Evolutionary conservation across 2,113 vertebrate genomes (phyloP).

Genomic region (Beaufortia kweichowensis): DNA sequence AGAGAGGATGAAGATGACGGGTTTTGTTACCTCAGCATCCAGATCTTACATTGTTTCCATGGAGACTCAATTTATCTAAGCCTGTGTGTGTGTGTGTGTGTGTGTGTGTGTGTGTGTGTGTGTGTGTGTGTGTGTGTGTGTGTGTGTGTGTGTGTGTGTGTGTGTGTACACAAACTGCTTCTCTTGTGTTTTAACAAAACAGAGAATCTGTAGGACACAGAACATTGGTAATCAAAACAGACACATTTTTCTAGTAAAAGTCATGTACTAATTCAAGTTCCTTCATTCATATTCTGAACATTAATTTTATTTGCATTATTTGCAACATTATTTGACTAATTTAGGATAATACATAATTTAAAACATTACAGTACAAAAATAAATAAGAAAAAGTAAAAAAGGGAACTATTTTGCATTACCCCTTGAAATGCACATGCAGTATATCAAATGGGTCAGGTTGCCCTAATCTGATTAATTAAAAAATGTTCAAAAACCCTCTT

Average conservation of each 20-base stretch:
- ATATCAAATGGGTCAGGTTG: too few species aligned
- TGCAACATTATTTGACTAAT: background rate
- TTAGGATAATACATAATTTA: constrained; percentile 25
- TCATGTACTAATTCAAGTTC: too few species aligned
- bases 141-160: constrained; percentile 21
- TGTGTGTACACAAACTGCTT: background rate
- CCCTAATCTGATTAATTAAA: too few species aligned
- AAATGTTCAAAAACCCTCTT: too few species aligned
- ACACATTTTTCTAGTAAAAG: background rate
- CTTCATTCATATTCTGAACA: background rate
- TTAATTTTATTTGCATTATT: background rate
- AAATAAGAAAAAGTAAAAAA: background rate
- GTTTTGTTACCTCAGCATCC: constrained; percentile 36
- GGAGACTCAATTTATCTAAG: constrained; percentile 10
- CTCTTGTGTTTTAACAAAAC: background rate
- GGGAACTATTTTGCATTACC: background rate
- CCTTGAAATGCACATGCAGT: background rate
- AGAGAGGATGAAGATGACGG: background rate
- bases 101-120: constrained; percentile 2
- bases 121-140: constrained; percentile 6
- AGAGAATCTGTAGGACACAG: background rate
- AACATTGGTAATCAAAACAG: background rate
- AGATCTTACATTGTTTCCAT: constrained; percentile 38
- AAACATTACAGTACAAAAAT: background rate
- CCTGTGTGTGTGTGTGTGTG: background rate